Evolutionary conservation across 2,888 invertebrate genomes (phyloP).

Genomic region (Falcaria lacertinaria): DNA sequence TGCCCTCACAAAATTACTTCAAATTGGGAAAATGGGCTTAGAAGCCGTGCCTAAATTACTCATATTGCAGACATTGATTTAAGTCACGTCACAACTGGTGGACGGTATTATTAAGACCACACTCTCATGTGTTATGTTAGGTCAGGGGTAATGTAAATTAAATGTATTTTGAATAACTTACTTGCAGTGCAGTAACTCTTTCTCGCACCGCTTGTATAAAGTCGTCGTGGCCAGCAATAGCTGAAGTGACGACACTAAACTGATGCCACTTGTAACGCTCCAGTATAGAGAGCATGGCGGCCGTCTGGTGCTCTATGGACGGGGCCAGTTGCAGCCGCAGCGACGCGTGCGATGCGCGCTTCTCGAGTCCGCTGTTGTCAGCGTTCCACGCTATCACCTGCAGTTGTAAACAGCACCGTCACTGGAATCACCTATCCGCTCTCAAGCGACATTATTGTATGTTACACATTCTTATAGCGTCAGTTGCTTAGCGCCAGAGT

Average conservation of each 20-base stretch:
- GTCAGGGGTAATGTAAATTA: too few species aligned
- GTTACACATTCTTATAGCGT: neutral
- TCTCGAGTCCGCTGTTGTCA: constrained; percentile 93
- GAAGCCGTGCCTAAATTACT: too few species aligned
- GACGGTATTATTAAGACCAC: too few species aligned
- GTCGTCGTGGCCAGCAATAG: constrained; percentile 96
- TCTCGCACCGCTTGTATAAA: constrained; percentile 96
- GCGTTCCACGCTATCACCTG: constrained; percentile 97
- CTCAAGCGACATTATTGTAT: neutral
- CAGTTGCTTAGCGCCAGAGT: neutral
- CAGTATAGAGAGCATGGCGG: constrained; percentile 96
- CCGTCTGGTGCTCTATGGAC: constrained; percentile 96
- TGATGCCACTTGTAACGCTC: constrained; percentile 98
- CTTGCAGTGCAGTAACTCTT: constrained; percentile 90
- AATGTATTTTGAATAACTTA: constrained; percentile 33
- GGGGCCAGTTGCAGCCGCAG: constrained; percentile 96
- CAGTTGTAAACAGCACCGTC: constrained; percentile 6
- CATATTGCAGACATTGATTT: too few species aligned
- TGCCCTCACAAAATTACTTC: too few species aligned
- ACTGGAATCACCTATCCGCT: neutral
- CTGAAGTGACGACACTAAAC: constrained; percentile 95
- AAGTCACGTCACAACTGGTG: too few species aligned
- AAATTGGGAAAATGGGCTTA: too few species aligned
- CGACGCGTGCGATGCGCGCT: constrained; percentile 91
- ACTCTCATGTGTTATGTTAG: too few species aligned